Evolutionary conservation across 2,113 vertebrate species (phyloP), one percentile per base, ranked within the genome.

Genomic region (Eudyptes chrysolophus): DNA sequence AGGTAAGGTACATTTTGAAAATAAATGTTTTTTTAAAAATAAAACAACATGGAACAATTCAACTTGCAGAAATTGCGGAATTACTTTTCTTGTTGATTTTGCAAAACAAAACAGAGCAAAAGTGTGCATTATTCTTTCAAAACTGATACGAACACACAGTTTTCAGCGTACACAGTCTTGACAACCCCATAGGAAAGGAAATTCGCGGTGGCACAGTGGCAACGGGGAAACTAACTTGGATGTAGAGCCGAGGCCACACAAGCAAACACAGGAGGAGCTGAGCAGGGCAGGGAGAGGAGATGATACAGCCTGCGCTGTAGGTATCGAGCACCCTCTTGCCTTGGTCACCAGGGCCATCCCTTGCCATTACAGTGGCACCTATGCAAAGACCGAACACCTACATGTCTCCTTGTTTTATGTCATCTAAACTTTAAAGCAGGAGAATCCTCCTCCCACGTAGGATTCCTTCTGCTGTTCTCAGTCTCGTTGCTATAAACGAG

Each of bases 201-300:
- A 61, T 25, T 8, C 0, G 0, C 1, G 1, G 20, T 42, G 17
- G 19, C 46, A 62, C 44, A 4, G 46, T 17, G 34, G 11, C 2
- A 2, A 18, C 1, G 3, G 55, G 40, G 38, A 34, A n/a, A 75
- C 3, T 9, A 36, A 20, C 55, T 15, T 64, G 66, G 48, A 55
- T 16, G 18, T 25, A 30, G 11, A 42, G 22, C 36, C 2, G 2
- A 57, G 29, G 29, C 18, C 16, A 9, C 20, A 44, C 57, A 51
- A 36, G 46, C 20, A n/a, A 36, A 24, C 13, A 20, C 32, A 20
- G 21, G 19, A 77, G 44, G 54, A 69, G 38, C 36, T 17, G 64
- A 26, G 64, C 74, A 25, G 54, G 46, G 32, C 26, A 32, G 64
- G 32, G 54, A 27, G 38, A 18, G 38, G 48, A 58, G 24, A 16